Evolutionary conservation across 2,888 invertebrate genomes (phyloP), one percentile per base, ranked within the genome.

Genomic region (Teinopalpus imperialis): DNA sequence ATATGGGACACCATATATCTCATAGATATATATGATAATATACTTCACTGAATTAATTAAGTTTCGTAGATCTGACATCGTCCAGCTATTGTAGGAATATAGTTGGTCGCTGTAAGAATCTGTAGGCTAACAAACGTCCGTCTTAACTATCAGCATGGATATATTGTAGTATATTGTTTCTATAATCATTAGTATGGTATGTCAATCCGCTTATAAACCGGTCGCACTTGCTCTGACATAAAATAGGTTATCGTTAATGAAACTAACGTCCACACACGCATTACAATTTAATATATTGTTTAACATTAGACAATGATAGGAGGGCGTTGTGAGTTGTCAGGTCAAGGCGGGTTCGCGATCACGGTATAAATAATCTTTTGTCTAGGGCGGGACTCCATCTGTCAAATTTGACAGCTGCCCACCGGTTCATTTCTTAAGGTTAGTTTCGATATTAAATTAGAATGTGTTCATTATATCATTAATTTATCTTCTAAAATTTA

Each of bases 361-460:
- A 31, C 12, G 6, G 34, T 8, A 12, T 42, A 32, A 34, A 12
- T 43, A 29, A 9, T 29, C 37, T 44, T 37, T 44, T 44, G 44
- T 39, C 26, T 37, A 14, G 9, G 24, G 20, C 44, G 37, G 32
- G 31, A 20, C 32, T 39, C 49, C 49, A 59, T 59, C 55, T 44
- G 50, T 59, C 56, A 56, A 56, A 46, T 58, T 56, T 52, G 58
- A 57, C 57, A 58, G 52, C 16, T 46, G 35, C 47, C 21, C 47
- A 24, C 37, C 44, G 29, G 26, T 51, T 37, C 36, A 23, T 39
- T 36, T 16, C 4, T 24, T 48, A 51, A 48, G 51, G 49, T 52
- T 45, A 48, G 32, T 8, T 39, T 32, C 6, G 24, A 9, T 8
- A 31, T 31, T 24, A 32, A 30, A 26, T 29, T 20, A 35, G 35